Conservation (phyloP, 2,888 invertebrate genomes). For the Micoletzkya japonica region DNA sequence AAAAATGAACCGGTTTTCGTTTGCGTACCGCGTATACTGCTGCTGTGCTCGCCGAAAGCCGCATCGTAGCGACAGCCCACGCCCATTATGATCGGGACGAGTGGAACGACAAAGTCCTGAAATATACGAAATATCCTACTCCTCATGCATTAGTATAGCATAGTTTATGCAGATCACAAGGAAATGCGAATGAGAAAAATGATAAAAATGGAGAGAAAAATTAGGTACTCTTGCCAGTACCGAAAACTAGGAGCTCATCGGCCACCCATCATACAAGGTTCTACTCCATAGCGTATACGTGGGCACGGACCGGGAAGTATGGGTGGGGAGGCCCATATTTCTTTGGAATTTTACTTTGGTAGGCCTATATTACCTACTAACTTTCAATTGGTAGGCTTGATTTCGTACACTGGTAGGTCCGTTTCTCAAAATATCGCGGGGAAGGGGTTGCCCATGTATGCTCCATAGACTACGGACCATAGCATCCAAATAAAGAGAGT, state of each 20-base stretch:
- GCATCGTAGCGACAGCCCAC: conserved; percentile 47
- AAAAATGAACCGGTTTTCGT: too few relatives aligned
- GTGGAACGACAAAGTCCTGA: conserved; percentile 46
- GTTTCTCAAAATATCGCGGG: too few relatives aligned
- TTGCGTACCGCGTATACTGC: conserved; percentile 34
- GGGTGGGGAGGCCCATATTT: too few relatives aligned
- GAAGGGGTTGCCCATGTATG: too few relatives aligned
- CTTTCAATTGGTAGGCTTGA: not conserved
- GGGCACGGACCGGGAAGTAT: too few relatives aligned
- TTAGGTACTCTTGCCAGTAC: not conserved
- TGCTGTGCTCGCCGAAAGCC: conserved; percentile 38
- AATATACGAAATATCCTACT: conserved; percentile 3
- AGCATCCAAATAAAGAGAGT: not conserved
- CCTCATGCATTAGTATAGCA: not conserved
- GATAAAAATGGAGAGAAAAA: too few relatives aligned
- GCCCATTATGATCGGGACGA: conserved; percentile 51
- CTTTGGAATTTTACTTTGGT: too few relatives aligned
- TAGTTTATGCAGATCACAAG: too few relatives aligned
- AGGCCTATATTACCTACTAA: not conserved
- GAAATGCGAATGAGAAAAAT: too few relatives aligned
- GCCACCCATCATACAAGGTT: too few relatives aligned
- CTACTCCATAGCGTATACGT: too few relatives aligned
- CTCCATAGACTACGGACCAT: not conserved
- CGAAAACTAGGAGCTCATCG: too few relatives aligned
- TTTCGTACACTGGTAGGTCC: not conserved